phyloP scores from a whole-genome alignment of 2,888 invertebrate genomes.

The Orthosia incerta region DNA sequence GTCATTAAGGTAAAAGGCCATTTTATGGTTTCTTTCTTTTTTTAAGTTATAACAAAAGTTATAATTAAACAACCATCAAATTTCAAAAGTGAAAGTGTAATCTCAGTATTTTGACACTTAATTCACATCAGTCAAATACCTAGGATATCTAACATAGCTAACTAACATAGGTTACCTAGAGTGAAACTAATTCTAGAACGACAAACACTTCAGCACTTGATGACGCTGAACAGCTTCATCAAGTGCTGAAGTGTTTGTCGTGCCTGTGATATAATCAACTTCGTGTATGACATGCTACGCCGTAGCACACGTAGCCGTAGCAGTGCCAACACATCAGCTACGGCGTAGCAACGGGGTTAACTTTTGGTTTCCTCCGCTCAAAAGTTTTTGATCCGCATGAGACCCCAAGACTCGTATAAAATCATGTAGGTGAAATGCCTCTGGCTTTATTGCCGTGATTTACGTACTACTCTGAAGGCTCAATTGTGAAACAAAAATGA shows the following conservation, averaged over 20 bases:
- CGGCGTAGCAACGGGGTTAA: constrained; percentile 1
- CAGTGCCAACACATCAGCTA: background rate
- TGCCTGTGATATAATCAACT: too few species aligned
- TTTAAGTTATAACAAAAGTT: too few species aligned
- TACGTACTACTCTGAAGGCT: background rate
- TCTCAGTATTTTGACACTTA: too few species aligned
- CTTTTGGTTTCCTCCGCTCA: too few species aligned
- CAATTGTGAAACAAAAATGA: constrained; percentile 13
- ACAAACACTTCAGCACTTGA: too few species aligned
- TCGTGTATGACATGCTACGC: constrained; percentile 11
- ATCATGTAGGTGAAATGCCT: background rate
- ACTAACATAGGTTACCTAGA: too few species aligned
- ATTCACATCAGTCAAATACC: background rate
- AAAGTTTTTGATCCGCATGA: background rate
- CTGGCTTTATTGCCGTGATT: background rate
- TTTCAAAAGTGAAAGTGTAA: too few species aligned
- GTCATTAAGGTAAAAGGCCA: accelerated
- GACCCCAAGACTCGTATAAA: background rate
- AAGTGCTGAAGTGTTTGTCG: too few species aligned
- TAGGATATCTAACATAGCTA: background rate
- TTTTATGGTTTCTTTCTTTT: too few species aligned
- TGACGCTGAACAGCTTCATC: too few species aligned
- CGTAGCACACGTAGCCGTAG: constrained; percentile 18
- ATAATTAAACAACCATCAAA: too few species aligned
- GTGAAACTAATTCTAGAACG: too few species aligned